phyloP scores from a whole-genome alignment of 37 sponge, comb jelly and placozoan species.

The Eunapius fragilis region DNA sequence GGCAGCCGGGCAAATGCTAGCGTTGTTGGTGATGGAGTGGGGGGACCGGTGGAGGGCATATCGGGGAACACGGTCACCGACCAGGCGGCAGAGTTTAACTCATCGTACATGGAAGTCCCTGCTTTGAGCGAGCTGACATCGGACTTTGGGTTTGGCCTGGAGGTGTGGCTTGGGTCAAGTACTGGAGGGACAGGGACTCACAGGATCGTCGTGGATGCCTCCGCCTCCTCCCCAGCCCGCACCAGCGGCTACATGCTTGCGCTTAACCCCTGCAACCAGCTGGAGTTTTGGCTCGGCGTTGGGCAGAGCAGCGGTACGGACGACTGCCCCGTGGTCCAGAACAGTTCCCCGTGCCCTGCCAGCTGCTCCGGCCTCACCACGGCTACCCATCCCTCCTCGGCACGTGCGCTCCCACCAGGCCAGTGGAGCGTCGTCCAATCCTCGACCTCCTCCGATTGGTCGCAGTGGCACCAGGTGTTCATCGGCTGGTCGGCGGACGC shows the following conservation, averaged over 20 bases:
- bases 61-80: constrained; percentile 59
- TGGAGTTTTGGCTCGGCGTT: constrained; percentile 74
- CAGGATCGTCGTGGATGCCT: constrained; percentile 4
- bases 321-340: neutral
- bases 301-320: constrained; percentile 7
- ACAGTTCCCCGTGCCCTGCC: neutral
- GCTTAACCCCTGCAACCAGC: constrained; percentile 74
- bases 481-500: constrained; percentile 31
- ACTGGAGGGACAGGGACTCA: neutral
- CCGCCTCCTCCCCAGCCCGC: neutral
- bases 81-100: constrained; percentile 37
- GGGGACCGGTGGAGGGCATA: constrained; percentile 32
- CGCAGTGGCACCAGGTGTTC: constrained; percentile 50
- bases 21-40: neutral
- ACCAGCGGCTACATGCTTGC: constrained; percentile 58
- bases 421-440: constrained; percentile 48
- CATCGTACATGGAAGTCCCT: constrained; percentile 46
- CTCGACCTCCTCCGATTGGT: neutral
- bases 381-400: neutral
- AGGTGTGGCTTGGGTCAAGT: constrained; percentile 52
- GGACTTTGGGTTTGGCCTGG: constrained; percentile 44
- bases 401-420: constrained; percentile 34
- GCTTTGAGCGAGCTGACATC: constrained; percentile 5
- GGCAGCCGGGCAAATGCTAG: constrained; percentile 21
- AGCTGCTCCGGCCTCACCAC: constrained; percentile 15